Conservation (phyloP, 2,113 vertebrate genomes). For the Perca flavescens region DNA sequence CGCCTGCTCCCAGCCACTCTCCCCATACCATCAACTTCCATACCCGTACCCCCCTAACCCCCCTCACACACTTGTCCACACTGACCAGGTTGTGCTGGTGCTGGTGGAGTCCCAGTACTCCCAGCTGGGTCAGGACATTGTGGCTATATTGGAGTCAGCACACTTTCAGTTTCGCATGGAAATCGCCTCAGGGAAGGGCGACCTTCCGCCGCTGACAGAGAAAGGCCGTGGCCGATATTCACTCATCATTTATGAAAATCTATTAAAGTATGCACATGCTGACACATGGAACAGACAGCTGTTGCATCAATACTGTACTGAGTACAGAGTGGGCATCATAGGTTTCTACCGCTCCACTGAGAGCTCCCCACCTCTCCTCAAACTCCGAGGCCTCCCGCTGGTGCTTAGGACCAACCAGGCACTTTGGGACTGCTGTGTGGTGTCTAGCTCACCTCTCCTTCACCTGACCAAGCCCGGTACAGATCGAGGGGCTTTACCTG, state of each 20-base stretch:
- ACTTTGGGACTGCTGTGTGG: constrained; percentile 91
- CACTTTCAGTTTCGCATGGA: constrained; percentile 94
- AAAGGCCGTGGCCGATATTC: constrained; percentile 92
- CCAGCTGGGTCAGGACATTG: constrained; percentile 96
- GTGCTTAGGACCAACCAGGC: constrained; percentile 91
- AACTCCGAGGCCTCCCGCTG: constrained; percentile 90
- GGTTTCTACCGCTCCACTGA: constrained; percentile 97
- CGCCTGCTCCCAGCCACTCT: constrained; percentile 87
- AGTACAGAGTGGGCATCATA: constrained; percentile 95
- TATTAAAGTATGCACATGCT: constrained; percentile 94
- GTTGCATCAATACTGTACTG: constrained; percentile 96
- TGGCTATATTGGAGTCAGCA: constrained; percentile 95
- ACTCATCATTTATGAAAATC: constrained; percentile 94
- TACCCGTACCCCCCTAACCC: constrained; percentile 89
- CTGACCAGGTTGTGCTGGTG: constrained; percentile 90
- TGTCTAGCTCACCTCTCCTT: constrained; percentile 91
- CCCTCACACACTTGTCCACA: constrained; percentile 89
- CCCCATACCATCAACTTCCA: constrained; percentile 84
- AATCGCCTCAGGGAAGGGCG: constrained; percentile 94
- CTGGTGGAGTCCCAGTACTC: constrained; percentile 98
- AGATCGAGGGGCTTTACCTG: constrained; percentile 90
- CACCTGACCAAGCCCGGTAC: constrained; percentile 90
- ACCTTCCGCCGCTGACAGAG: constrained; percentile 94
- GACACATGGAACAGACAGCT: constrained; percentile 96
- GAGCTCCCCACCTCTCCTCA: constrained; percentile 89